Evolutionary conservation across 2,888 invertebrate species (phyloP).

Genomic region (Resseliella maxima): DNA sequence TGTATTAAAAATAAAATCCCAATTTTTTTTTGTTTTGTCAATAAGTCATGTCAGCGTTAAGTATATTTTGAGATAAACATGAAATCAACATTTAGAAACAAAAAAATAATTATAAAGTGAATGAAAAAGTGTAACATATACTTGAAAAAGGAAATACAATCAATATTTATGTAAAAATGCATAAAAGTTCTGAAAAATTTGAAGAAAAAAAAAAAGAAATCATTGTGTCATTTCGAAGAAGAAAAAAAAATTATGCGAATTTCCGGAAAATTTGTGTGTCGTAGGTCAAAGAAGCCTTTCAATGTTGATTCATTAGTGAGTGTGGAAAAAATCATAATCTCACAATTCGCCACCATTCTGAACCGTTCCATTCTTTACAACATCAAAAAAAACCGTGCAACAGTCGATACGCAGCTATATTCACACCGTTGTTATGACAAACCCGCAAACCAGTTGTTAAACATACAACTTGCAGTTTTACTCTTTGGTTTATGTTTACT

Average conservation of each 20-base stretch:
- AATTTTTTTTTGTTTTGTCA: not conserved
- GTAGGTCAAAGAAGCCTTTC: too few relatives aligned
- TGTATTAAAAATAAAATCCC: too few relatives aligned
- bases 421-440: conserved; percentile 25
- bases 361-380: conserved; percentile 3
- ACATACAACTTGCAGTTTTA: conserved; percentile 51
- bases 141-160: conserved; percentile 1
- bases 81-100: not conserved
- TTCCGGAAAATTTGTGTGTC: too few relatives aligned
- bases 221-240: too few relatives aligned
- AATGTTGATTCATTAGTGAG: too few relatives aligned
- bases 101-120: too few relatives aligned
- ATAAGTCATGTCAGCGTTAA: conserved; percentile 1
- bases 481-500: conserved; percentile 3
- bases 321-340: too few relatives aligned
- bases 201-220: too few relatives aligned
- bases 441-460: not conserved
- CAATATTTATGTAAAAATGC: conserved; percentile 28
- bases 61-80: not conserved
- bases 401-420: conserved; percentile 8
- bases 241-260: too few relatives aligned
- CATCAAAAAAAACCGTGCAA: not conserved
- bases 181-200: not conserved
- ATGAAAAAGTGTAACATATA: too few relatives aligned
- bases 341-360: too few relatives aligned